Conservation (phyloP, 2,797 vertebrate species). For the Falco columbarius region DNA sequence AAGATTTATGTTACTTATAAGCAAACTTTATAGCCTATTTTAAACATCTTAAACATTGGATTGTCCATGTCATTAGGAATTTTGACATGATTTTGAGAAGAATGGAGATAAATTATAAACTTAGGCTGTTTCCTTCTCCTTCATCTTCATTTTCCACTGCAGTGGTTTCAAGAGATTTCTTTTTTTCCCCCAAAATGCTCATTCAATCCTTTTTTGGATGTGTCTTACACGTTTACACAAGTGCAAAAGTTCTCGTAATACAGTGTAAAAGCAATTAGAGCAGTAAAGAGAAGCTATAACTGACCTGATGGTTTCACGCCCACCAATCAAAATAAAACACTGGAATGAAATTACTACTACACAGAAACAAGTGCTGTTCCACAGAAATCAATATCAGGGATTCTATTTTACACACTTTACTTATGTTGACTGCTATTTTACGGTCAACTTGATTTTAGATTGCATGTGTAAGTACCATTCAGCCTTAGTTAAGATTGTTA, state of each 20-base stretch:
- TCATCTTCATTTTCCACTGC: neutral
- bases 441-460: neutral
- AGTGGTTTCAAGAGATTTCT: neutral
- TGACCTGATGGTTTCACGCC: neutral
- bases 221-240: neutral
- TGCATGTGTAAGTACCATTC: neutral
- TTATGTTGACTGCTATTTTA: neutral
- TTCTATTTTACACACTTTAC: neutral
- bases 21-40: neutral
- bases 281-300: neutral
- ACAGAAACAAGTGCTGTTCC: neutral
- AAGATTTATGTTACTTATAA: neutral
- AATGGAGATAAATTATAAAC: neutral
- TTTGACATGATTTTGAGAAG: neutral
- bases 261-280: neutral
- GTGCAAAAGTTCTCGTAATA: neutral
- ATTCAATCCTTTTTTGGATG: neutral
- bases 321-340: neutral
- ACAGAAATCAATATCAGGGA: neutral
- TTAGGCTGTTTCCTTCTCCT: neutral
- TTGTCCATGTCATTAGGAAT: neutral
- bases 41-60: neutral
- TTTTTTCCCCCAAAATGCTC: neutral
- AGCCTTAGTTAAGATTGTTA: neutral
- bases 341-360: neutral